A percentile compares a stretch with the other conserved stretches of the same genome.
Conservation (phyloP, 1,140 invertebrate genomes). For the Babylonia areolata region DNA sequence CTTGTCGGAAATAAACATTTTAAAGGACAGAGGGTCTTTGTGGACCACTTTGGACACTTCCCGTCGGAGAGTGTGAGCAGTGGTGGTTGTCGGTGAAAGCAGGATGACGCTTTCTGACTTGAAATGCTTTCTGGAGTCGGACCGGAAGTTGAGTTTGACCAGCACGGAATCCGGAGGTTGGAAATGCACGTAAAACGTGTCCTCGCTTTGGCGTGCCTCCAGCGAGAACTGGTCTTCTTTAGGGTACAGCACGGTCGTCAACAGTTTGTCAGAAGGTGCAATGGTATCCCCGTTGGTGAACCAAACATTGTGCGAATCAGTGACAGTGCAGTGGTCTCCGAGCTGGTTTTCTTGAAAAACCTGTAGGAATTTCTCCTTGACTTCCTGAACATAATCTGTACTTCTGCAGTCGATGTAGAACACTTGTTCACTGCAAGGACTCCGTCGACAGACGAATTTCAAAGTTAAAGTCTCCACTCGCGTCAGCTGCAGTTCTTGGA, state of each 20-base stretch:
- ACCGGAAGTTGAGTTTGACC: constrained; percentile 2
- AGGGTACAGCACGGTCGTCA: neutral
- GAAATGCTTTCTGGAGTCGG: neutral
- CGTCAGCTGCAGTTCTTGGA: neutral
- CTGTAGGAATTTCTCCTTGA: constrained; percentile 4
- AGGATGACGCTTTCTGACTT: constrained; percentile 13
- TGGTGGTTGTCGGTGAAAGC: neutral
- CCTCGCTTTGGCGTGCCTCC: no score
- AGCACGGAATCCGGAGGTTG: neutral
- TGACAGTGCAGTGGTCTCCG: neutral
- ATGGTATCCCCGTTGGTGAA: neutral
- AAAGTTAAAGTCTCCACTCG: neutral
- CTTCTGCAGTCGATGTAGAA: constrained; percentile 12
- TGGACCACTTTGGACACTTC: constrained; percentile 14
- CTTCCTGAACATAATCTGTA: neutral
- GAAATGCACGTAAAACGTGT: constrained; percentile 13
- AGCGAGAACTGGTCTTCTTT: neutral
- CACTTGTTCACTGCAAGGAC: neutral
- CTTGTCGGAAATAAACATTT: constrained; percentile 19
- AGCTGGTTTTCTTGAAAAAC: neutral
- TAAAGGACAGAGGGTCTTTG: constrained; percentile 13
- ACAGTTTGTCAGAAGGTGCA: neutral
- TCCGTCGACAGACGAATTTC: neutral
- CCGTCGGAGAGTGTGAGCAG: neutral
- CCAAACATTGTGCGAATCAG: neutral